These are phyloP conservation scores for Heteractis magnifica DNA, from an alignment of 92 coral and sea anemone genomes.

Conservation along the genomic window DNA sequence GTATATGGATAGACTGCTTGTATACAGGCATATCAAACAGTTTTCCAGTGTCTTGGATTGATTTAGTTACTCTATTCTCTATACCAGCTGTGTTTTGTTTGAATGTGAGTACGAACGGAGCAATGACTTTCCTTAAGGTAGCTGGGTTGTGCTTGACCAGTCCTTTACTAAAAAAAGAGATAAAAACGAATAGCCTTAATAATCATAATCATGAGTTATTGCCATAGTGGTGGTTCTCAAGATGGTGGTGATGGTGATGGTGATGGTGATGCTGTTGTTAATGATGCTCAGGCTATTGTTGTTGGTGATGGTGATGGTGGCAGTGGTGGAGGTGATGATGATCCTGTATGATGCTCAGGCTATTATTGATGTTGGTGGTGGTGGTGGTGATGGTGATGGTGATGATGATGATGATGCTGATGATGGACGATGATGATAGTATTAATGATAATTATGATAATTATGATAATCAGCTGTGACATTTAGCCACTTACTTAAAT, in stretches of 20 bases:
- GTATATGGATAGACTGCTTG: conserved; percentile 63
- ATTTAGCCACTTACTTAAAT: conserved; percentile 58
- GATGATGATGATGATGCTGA: too few relatives aligned
- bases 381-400: too few relatives aligned
- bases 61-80: conserved; percentile 47
- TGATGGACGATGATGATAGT: too few relatives aligned
- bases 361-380: too few relatives aligned
- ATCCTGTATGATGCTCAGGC: too few relatives aligned
- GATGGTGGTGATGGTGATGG: too few relatives aligned
- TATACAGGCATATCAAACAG: conserved; percentile 96
- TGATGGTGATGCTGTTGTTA: too few relatives aligned
- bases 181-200: neutral
- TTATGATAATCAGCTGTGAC: neutral
- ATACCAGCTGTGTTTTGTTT: conserved; percentile 50
- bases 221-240: too few relatives aligned
- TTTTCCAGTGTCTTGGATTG: conserved; percentile 55
- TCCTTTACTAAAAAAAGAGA: conserved; percentile 60
- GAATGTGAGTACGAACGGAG: conserved; percentile 80
- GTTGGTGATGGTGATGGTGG: too few relatives aligned
- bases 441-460: neutral
- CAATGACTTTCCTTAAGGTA: conserved; percentile 83
- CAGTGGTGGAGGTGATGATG: too few relatives aligned
- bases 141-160: conserved; percentile 79
- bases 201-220: neutral
- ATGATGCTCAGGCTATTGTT: too few relatives aligned